Conservation (phyloP, 2,888 invertebrate species). For the Antheraea yamamai region DNA sequence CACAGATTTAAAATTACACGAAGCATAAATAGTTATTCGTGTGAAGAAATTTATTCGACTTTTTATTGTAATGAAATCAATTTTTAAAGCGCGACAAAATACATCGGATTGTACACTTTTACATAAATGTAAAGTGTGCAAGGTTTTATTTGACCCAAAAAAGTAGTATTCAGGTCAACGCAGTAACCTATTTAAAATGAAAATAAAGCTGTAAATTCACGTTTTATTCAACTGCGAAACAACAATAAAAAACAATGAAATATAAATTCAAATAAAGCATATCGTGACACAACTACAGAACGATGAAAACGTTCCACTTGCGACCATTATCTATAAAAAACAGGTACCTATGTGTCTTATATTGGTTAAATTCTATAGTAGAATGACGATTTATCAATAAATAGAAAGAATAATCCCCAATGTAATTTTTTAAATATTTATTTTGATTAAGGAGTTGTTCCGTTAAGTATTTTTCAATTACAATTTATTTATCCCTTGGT, state of each 20-base stretch:
- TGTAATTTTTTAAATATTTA: no score
- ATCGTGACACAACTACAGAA: constrained; percentile 49
- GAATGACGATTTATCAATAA: neutral
- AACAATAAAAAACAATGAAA: constrained; percentile 60
- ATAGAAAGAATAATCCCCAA: neutral
- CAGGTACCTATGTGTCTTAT: no score
- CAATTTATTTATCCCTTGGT: no score
- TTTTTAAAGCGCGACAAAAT: no score
- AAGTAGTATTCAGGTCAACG: neutral
- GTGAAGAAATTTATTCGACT: no score
- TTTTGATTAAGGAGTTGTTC: no score
- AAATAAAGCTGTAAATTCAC: constrained; percentile 18
- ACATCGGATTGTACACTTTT: no score
- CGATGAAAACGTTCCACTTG: constrained; percentile 4
- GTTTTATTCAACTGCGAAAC: constrained; percentile 43
- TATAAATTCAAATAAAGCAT: constrained; percentile 58
- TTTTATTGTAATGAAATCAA: no score
- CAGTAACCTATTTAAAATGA: constrained; percentile 15
- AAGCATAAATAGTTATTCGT: no score
- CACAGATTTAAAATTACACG: no score
- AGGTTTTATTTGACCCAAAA: neutral
- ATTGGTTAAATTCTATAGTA: no score
- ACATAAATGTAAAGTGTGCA: neutral
- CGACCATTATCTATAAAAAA: neutral
- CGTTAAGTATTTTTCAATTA: no score